phyloP scores from a whole-genome alignment of 2,113 vertebrate genomes.

The Chiloscyllium plagiosum region DNA sequence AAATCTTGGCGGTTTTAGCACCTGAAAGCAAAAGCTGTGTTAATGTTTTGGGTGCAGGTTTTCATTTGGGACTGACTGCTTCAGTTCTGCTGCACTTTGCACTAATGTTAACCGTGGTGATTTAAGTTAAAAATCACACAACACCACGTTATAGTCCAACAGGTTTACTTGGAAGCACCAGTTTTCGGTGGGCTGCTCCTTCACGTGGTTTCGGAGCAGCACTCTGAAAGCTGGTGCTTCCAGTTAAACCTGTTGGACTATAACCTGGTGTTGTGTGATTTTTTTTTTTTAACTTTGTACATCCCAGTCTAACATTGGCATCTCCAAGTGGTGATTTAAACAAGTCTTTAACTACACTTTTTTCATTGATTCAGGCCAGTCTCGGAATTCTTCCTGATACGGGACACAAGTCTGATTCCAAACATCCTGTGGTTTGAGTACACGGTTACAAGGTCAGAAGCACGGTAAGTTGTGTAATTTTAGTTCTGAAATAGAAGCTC shows the following conservation, averaged over 20 bases:
- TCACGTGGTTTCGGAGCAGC: too few species aligned
- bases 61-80: not conserved
- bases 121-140: not conserved
- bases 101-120: too few species aligned
- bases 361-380: slow-evolving; percentile 69
- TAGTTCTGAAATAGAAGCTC: not conserved
- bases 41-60: not conserved
- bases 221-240: too few species aligned
- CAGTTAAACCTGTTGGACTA: too few species aligned
- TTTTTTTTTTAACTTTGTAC: too few species aligned
- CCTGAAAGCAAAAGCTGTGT: not conserved
- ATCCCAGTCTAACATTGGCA: too few species aligned
- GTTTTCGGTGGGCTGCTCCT: too few species aligned
- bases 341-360: not conserved
- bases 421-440: slow-evolving; percentile 99
- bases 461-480: slow-evolving; percentile 67
- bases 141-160: too few species aligned
- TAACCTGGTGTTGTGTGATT: too few species aligned
- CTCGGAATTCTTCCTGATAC: slow-evolving; percentile 95
- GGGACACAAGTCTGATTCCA: slow-evolving; percentile 96
- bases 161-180: too few species aligned
- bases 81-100: not conserved
- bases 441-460: slow-evolving; percentile 94
- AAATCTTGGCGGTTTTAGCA: not conserved
- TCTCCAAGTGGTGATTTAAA: not conserved